Evolutionary conservation across 2,888 invertebrate genomes (phyloP).

Genomic region (Drosophila crucigera): DNA sequence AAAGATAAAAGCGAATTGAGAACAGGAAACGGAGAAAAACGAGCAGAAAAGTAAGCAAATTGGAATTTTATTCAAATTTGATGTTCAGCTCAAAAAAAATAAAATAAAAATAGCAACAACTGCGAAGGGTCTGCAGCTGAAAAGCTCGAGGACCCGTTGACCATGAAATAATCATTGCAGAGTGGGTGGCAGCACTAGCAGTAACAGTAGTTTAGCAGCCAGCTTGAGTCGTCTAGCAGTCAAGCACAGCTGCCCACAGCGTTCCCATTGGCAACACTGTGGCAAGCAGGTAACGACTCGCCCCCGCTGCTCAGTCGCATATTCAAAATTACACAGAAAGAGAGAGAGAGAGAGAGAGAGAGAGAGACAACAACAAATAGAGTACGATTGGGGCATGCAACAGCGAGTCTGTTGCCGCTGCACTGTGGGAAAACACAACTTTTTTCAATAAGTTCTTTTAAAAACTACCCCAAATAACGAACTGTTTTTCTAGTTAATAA

Average conservation of each 20-base stretch:
- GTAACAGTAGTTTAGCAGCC: conserved; percentile 13
- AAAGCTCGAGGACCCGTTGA: conserved; percentile 50
- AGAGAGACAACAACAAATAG: background rate
- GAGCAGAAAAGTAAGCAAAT: conserved; percentile 58
- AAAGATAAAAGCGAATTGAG: conserved; percentile 51
- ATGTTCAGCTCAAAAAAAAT: conserved; percentile 44
- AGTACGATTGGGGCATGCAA: conserved; percentile 39
- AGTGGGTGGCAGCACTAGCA: background rate
- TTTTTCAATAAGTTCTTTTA: background rate
- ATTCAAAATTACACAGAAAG: conserved; percentile 36
- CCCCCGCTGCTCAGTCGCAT: conserved; percentile 32
- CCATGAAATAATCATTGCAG: conserved; percentile 48
- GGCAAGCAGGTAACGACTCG: conserved; percentile 34
- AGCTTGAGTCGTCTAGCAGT: conserved; percentile 19
- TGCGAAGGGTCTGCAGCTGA: conserved; percentile 15
- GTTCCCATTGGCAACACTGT: conserved; percentile 26
- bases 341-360: background rate
- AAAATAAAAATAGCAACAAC: conserved; percentile 6
- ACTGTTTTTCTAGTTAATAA: background rate
- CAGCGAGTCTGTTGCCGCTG: conserved; percentile 23
- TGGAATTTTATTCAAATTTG: conserved; percentile 82
- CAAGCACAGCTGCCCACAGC: conserved; percentile 5
- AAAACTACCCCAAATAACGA: background rate
- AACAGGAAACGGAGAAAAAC: conserved; percentile 12
- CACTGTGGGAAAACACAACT: background rate